Conservation (phyloP, 1,140 invertebrate genomes). For the Drosophila kohkoa region DNA sequence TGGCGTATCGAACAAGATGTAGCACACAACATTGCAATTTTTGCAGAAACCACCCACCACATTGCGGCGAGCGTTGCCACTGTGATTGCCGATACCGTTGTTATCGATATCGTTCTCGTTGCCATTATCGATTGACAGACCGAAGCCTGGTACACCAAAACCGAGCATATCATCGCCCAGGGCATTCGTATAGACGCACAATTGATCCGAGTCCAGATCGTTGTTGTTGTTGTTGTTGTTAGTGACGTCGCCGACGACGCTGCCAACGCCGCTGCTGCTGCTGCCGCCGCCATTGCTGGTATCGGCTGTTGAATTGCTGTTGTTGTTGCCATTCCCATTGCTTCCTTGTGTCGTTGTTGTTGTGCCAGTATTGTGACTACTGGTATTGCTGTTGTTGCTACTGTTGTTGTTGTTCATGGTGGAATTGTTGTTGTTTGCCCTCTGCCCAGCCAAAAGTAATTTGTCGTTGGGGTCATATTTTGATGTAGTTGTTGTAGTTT, state of each 20-base stretch:
- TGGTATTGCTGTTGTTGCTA: conserved; percentile 23
- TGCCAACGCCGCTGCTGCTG: conserved; percentile 5
- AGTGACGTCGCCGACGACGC: conserved; percentile 11
- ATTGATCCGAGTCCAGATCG: conserved; percentile 57
- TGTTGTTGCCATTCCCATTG: conserved; percentile 25
- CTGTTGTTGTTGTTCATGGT: conserved; percentile 33
- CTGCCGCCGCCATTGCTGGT: background rate
- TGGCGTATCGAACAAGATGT: conserved; percentile 75
- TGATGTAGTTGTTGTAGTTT: conserved; percentile 6
- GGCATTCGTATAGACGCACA: conserved; percentile 48
- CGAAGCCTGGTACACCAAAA: conserved; percentile 52
- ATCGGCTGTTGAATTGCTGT: background rate
- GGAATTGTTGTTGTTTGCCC: conserved; percentile 52
- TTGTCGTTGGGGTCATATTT: conserved; percentile 16
- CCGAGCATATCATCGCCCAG: conserved; percentile 63
- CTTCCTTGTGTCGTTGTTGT: conserved; percentile 19
- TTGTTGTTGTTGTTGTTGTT: conserved; percentile 48
- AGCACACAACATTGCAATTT: conserved; percentile 81
- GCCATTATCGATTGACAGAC: conserved; percentile 40
- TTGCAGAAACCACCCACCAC: conserved; percentile 79
- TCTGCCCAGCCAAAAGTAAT: conserved; percentile 47
- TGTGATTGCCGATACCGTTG: conserved; percentile 20
- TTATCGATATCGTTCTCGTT: conserved; percentile 28
- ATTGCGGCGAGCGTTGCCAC: conserved; percentile 43
- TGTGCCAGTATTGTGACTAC: conserved; percentile 4